phyloP scores from a whole-genome alignment of 1,140 invertebrate species.

The Tribolium madens region DNA sequence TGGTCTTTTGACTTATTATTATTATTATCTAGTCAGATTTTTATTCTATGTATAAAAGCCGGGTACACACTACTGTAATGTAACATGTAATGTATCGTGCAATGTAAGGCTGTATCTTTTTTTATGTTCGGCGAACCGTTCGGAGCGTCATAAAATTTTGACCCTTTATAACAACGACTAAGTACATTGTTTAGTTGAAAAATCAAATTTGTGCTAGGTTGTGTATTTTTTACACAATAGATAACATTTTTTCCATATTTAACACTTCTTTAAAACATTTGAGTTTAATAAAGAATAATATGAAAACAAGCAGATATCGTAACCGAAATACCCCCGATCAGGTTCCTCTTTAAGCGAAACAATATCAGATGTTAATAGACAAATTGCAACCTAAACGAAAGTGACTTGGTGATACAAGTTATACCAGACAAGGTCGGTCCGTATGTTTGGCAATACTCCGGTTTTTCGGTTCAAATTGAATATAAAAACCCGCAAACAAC shows the following conservation, averaged over 20 bases:
- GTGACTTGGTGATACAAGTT: slow-evolving; percentile 27
- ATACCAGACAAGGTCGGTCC: slow-evolving; percentile 16
- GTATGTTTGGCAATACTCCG: slow-evolving; percentile 5
- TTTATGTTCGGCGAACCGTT: too few species aligned
- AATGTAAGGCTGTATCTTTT: too few species aligned
- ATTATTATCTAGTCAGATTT: too few species aligned
- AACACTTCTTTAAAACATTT: too few species aligned
- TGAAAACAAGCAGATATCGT: slow-evolving; percentile 5
- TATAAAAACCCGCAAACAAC: slow-evolving; percentile 27
- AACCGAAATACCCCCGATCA: slow-evolving; percentile 9
- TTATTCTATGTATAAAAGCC: too few species aligned
- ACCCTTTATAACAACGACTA: background rate
- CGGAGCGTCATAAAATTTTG: background rate
- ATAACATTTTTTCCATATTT: too few species aligned
- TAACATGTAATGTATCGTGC: too few species aligned
- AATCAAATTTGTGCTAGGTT: background rate
- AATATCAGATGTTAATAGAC: slow-evolving; percentile 25
- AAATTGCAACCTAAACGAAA: slow-evolving; percentile 26
- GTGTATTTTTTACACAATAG: background rate
- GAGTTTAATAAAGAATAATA: too few species aligned
- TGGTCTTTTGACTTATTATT: too few species aligned
- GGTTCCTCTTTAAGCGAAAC: slow-evolving; percentile 21
- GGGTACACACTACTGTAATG: too few species aligned
- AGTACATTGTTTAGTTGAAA: background rate
- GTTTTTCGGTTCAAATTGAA: background rate